Evolutionary conservation across 2,888 invertebrate species (phyloP).

Genomic region (Ctenicera cuprea): DNA sequence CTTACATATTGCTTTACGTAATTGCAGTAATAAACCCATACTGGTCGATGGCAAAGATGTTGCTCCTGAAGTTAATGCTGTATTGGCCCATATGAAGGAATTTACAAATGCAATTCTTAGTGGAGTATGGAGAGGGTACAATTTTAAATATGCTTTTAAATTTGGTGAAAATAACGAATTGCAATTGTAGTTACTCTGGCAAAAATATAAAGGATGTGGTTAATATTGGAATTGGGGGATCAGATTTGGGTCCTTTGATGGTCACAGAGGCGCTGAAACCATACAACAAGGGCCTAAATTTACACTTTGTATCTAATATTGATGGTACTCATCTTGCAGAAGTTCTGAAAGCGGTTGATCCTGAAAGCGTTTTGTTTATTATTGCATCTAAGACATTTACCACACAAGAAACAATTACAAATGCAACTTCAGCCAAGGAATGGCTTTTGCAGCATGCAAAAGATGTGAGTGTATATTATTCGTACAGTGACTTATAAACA

Average conservation of each 20-base stretch:
- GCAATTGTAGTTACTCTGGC: conserved; percentile 84
- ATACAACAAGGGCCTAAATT: conserved; percentile 88
- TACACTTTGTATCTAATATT: conserved; percentile 99
- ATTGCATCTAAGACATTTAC: conserved; percentile 99
- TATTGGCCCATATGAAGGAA: conserved; percentile 95
- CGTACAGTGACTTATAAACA: not conserved
- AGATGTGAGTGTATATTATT: conserved; percentile 79
- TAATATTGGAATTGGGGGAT: conserved; percentile 99
- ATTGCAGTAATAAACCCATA: conserved; percentile 87
- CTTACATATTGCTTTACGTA: conserved; percentile 94
- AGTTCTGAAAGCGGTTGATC: conserved; percentile 90
- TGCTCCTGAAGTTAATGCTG: conserved; percentile 93
- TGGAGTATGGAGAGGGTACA: conserved; percentile 82
- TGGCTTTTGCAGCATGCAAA: conserved; percentile 94
- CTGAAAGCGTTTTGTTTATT: conserved; percentile 97
- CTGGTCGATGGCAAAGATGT: conserved; percentile 92
- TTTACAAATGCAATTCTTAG: conserved; percentile 88
- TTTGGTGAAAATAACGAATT: not conserved
- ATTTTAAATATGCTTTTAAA: not conserved
- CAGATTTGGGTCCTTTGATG: conserved; percentile 99
- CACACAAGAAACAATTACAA: conserved; percentile 99
- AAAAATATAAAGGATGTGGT: conserved; percentile 97
- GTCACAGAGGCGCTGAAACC: conserved; percentile 98
- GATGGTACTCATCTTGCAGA: conserved; percentile 99
- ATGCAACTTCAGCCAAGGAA: conserved; percentile 96